These are phyloP conservation scores for Romanogobio albipinnatus DNA, from an alignment of 2,113 vertebrate species.

Conservation along the genomic window DNA sequence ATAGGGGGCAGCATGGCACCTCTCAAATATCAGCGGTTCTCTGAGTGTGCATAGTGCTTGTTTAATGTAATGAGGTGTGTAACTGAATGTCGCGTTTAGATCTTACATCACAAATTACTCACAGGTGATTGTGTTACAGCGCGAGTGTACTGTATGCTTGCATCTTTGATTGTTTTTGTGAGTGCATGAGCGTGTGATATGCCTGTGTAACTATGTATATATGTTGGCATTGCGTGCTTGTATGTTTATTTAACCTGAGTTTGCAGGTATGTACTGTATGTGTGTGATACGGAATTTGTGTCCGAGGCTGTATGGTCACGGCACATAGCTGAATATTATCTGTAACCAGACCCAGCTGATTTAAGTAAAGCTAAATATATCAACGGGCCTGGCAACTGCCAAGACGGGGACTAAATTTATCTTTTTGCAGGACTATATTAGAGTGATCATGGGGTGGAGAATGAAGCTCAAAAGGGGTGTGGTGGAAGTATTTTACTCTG, in stretches of 20 bases:
- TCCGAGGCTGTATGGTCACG: constrained; percentile 36
- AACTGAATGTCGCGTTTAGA: constrained; percentile 26
- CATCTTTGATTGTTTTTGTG: constrained; percentile 23
- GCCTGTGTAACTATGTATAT: constrained; percentile 41
- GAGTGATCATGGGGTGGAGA: constrained; percentile 44
- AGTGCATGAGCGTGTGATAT: constrained; percentile 18
- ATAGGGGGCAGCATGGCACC: not conserved
- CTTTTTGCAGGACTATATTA: constrained; percentile 64
- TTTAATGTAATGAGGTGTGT: constrained; percentile 48
- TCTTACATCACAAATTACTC: constrained; percentile 19
- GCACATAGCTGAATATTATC: constrained; percentile 59
- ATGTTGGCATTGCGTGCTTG: constrained; percentile 52
- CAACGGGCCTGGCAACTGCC: constrained; percentile 72
- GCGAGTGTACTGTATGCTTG: constrained; percentile 10
- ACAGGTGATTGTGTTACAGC: constrained; percentile 15
- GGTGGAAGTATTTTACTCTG: constrained; percentile 59
- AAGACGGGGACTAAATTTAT: constrained; percentile 66
- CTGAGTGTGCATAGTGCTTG: constrained; percentile 29
- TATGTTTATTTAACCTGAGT: constrained; percentile 35
- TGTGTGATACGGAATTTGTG: not conserved
- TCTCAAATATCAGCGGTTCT: constrained; percentile 23
- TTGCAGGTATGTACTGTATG: constrained; percentile 48
- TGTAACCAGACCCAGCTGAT: constrained; percentile 72
- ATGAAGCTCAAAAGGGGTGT: constrained; percentile 61
- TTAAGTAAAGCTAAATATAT: constrained; percentile 78